These are phyloP conservation scores for Gymnodraco acuticeps DNA, from an alignment of 2,797 vertebrate species.

Conservation along the genomic window DNA sequence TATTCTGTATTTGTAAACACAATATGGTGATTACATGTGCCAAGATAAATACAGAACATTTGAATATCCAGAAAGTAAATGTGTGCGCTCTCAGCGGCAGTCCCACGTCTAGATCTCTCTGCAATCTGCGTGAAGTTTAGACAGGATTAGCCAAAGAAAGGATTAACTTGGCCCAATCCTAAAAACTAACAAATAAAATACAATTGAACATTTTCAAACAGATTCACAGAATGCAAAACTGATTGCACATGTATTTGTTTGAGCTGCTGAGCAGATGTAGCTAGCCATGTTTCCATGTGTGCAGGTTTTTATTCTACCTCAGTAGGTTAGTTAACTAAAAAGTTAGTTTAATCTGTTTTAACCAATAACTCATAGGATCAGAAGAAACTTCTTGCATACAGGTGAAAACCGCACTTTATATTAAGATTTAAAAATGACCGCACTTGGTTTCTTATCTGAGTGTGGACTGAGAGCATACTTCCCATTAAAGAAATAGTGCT, in stretches of 20 bases:
- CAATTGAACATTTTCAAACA: slow-evolving; percentile 25
- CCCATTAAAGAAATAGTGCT: neutral
- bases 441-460: neutral
- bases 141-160: slow-evolving; percentile 42
- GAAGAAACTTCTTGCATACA: neutral
- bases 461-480: neutral
- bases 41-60: slow-evolving; percentile 40
- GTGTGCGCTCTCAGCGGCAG: slow-evolving; percentile 12
- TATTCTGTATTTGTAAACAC: slow-evolving; percentile 40
- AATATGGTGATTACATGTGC: slow-evolving; percentile 30
- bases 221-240: slow-evolving; percentile 22
- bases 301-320: slow-evolving; percentile 24
- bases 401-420: neutral
- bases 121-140: slow-evolving; percentile 39
- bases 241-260: slow-evolving; percentile 14
- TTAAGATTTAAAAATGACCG: neutral
- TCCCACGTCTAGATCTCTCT: slow-evolving; percentile 7
- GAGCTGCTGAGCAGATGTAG: slow-evolving; percentile 18
- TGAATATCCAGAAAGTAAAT: slow-evolving; percentile 41
- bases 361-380: too few relatives aligned
- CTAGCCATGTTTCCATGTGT: slow-evolving; percentile 15
- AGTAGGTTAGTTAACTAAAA: slow-evolving; percentile 21
- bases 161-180: slow-evolving; percentile 30
- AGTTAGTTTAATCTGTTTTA: neutral
- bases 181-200: slow-evolving; percentile 40